Base-by-base conservation (phyloP, 2,888 invertebrate genomes). In the Drosophila lacicola region DNA sequence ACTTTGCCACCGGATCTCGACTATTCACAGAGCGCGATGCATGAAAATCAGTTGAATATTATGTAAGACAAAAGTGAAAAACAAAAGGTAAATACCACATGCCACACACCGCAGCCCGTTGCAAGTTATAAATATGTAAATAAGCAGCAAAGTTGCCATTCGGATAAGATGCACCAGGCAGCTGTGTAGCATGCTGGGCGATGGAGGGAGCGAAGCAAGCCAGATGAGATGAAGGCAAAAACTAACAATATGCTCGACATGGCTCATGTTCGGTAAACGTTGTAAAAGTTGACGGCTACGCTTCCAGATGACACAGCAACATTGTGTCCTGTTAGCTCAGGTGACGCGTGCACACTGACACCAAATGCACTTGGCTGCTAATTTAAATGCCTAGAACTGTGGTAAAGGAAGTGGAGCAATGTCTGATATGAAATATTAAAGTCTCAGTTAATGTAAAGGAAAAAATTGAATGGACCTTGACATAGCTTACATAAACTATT, bases 61-160 rank as follows among this genome's bases (percentile, higher is more conserved):
- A 85, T 74, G 65, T 36, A 70, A 69, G 70, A 49, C 42, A 62
- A 50, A 73, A 79, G 49, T 58, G 49, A 65, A 60, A 73, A 82
- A 77, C 82, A 82, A 72, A 74, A 80, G 72, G 67, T 75, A 55
- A 61, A 77, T 55, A 64, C 60, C 44, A 45, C 68, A 61, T 45
- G 53, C 41, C 13, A 34, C 57, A 46, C 54, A 50, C 36, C 37
- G 63, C 47, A 54, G 50, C 37, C 41, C 51, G 61, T 41, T 68
- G 56, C 58, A 73, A 78, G 73, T 78, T 86, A 85, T 88, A 88
- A 83, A 88, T 83, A 83, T 83, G 83, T 80, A 85, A 83, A 83
- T 83, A 88, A 78, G 86, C 70, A 88, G 70, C 79, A 83, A 82
- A 88, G 79, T 74, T 79, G 67, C 70, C 66, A 60, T 69, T 73